Evolutionary conservation across 2,888 invertebrate genomes (phyloP).

Genomic region (Linyphia triangularis): DNA sequence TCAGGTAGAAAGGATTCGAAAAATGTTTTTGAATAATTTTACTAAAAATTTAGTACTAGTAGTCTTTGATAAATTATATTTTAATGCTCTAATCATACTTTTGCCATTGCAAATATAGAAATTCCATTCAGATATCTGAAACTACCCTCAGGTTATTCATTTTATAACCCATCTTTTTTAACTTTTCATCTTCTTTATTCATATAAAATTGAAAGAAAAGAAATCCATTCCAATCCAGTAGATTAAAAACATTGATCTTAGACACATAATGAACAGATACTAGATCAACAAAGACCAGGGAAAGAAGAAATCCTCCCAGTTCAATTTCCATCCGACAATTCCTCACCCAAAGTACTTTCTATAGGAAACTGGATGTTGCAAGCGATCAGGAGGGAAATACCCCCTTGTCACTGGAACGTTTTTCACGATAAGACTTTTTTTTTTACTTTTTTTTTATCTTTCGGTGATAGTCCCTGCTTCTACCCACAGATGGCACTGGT

Average conservation of each 20-base stretch:
- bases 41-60: too few species aligned
- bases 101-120: too few species aligned
- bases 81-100: too few species aligned
- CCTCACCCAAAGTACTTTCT: conserved; percentile 37
- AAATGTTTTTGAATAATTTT: too few species aligned
- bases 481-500: conserved; percentile 35
- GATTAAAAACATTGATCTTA: conserved; percentile 55
- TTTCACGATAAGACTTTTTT: conserved; percentile 26
- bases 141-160: too few species aligned
- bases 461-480: conserved; percentile 5
- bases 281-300: conserved; percentile 1
- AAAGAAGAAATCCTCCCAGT: background rate
- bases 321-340: conserved; percentile 31
- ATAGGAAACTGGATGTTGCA: background rate
- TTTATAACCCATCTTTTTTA: background rate
- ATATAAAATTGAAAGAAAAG: conserved; percentile 24
- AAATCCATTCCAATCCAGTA: background rate
- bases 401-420: conserved; percentile 36
- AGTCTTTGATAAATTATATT: too few species aligned
- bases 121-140: too few species aligned
- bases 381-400: conserved; percentile 29
- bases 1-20: too few species aligned
- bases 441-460: background rate
- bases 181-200: background rate
- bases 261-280: background rate